Evolutionary conservation across 2,113 vertebrate genomes (phyloP), one percentile per base, ranked within the genome.

Genomic region (Chelonoidis abingdonii): DNA sequence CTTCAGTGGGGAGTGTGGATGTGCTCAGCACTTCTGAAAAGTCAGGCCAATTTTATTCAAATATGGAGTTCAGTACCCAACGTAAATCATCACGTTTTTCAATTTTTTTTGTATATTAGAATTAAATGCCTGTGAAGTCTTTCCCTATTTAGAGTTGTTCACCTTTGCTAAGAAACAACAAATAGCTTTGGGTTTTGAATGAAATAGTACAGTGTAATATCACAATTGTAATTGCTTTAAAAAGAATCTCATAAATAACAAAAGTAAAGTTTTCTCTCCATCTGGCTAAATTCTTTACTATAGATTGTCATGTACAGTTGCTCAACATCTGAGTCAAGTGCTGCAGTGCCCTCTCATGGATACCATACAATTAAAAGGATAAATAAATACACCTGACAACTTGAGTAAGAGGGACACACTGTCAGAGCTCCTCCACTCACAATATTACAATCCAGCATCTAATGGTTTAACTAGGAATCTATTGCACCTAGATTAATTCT

Each of bases 331-430:
- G 94, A 96, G 95, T 21, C 16, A 80, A 62, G 80, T 92, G 79
- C 92, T 94, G n/a, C 96, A 97, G 97, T 97, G 98, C 98, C 98
- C 97, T 98, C 98, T 87, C 78, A 96, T 97, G 98, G 98, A 95
- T 78, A 90, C 22, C 3, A 4, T 50, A n/a, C 38, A 91, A 84
- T 47, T 89, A 62, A 92, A 96, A 97, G n/a, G 62, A 83, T 91
- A 52, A 92, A 91, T 80, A 87, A 93, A 83, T 24, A 11, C 3
- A 41, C 50, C 41, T 47, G 44, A 78, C 24, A 9, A 22, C 12
- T 88, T 52, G 16, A 88, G 16, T 79, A 49, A 14, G 31, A 27
- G 41, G 1, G 93, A 84, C 41, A 80, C 62, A 78, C 79, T 5
- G 2, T 12, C 75, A 91, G n/a, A 81, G 9, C 59, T 21, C 47